phyloP scores from a whole-genome alignment of 2,797 vertebrate genomes.

The Danio kyathit region DNA sequence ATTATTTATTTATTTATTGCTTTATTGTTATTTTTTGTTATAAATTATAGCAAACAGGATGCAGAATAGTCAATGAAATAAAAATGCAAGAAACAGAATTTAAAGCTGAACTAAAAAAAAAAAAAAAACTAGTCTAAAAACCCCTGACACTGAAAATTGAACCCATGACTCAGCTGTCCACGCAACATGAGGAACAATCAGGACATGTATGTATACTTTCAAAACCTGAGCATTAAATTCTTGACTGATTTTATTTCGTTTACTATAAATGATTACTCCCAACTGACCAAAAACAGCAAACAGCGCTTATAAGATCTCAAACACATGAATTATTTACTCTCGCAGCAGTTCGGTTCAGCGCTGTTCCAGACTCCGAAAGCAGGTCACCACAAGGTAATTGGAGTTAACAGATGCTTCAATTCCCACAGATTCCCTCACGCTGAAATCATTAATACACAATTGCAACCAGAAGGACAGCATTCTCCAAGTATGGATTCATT shows the following conservation, averaged over 20 bases:
- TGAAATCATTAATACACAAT: constrained; percentile 62
- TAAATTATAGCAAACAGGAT: too few species aligned
- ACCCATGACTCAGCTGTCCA: neutral
- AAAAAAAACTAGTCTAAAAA: neutral
- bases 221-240: neutral
- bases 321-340: constrained; percentile 31
- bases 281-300: constrained; percentile 15
- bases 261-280: neutral
- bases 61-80: too few species aligned
- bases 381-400: constrained; percentile 71
- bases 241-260: constrained; percentile 7
- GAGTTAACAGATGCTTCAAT: constrained; percentile 73
- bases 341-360: constrained; percentile 35
- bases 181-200: neutral
- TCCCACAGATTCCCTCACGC: constrained; percentile 65
- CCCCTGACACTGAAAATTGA: neutral
- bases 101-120: neutral
- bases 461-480: constrained; percentile 57
- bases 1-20: too few species aligned
- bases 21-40: too few species aligned
- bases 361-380: constrained; percentile 60
- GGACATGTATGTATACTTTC: neutral
- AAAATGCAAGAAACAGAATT: too few species aligned
- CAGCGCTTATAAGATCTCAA: constrained; percentile 18
- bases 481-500: constrained; percentile 50